Conservation (phyloP, 2,888 invertebrate species). For the Tachina fera region DNA sequence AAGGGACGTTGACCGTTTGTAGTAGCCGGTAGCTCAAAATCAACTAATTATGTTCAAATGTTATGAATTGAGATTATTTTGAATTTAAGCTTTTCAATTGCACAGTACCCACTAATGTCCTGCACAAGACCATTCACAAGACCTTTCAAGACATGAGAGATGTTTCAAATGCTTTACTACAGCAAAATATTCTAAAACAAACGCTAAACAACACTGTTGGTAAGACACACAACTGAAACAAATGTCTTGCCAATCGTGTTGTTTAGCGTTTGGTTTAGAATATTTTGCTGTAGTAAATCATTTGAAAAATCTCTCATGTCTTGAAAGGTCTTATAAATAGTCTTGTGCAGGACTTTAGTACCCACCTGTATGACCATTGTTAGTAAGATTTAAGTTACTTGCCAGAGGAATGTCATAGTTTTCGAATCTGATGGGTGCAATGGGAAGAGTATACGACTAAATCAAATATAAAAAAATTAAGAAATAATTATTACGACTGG, state of each 20-base stretch:
- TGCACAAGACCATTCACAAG: too few relatives aligned
- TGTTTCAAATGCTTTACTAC: too few relatives aligned
- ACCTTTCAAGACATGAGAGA: too few relatives aligned
- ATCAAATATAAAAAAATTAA: conserved; percentile 4
- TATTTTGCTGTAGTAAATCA: too few relatives aligned
- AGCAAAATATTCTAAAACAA: too few relatives aligned
- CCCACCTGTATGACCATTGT: conserved; percentile 87
- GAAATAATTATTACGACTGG: background rate
- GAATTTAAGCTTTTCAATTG: background rate
- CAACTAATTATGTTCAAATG: conserved; percentile 69
- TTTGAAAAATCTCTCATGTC: too few relatives aligned
- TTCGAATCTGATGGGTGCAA: conserved; percentile 74
- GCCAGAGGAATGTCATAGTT: conserved; percentile 86
- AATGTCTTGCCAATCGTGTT: too few relatives aligned
- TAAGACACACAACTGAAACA: too few relatives aligned
- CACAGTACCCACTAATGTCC: conserved; percentile 74
- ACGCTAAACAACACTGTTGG: too few relatives aligned
- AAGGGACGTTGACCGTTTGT: conserved; percentile 74
- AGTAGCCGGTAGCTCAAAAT: conserved; percentile 74
- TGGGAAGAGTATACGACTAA: conserved; percentile 73
- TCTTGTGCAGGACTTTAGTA: too few relatives aligned
- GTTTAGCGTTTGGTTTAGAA: too few relatives aligned
- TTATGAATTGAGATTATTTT: background rate
- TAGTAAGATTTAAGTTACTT: conserved; percentile 85
- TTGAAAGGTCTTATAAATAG: too few relatives aligned